Percentiles rank a stretch among this genome's conserved stretches.
Evolutionary conservation across 2,797 vertebrate genomes (phyloP).

Genomic region (Antennarius maculatus): DNA sequence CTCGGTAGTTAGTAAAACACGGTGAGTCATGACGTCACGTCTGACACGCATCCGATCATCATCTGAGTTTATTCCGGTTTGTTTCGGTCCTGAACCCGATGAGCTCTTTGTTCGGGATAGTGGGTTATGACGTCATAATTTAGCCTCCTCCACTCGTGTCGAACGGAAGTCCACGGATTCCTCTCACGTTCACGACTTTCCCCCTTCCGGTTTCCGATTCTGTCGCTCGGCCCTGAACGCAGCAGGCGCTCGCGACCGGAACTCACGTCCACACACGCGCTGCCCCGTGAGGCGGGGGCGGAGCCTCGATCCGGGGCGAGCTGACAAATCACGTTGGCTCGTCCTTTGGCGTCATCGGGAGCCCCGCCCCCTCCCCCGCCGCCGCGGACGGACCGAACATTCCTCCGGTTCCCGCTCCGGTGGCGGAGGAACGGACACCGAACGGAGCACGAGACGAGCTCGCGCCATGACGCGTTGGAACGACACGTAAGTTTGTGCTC

Average conservation of each 20-base stretch:
- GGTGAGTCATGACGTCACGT: too few relatives aligned
- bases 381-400: conserved; percentile 42
- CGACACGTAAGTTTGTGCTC: conserved; percentile 45
- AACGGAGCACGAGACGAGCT: conserved; percentile 32
- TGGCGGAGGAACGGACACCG: conserved; percentile 25
- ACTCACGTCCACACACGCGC: conserved; percentile 70
- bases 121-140: too few relatives aligned
- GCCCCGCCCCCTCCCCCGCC: conserved; percentile 14
- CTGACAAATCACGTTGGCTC: conserved; percentile 41
- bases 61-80: too few relatives aligned
- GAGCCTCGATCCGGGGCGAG: conserved; percentile 17
- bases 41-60: too few relatives aligned
- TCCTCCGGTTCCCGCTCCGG: conserved; percentile 50
- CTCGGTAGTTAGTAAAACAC: too few relatives aligned
- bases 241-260: conserved; percentile 23
- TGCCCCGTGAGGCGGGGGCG: conserved; percentile 74
- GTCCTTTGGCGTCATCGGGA: not conserved
- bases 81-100: too few relatives aligned
- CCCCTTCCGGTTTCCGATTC: not conserved
- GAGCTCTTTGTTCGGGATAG: too few relatives aligned
- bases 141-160: too few relatives aligned
- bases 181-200: too few relatives aligned
- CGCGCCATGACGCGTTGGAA: conserved; percentile 43
- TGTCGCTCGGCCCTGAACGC: conserved; percentile 34
- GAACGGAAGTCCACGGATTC: too few relatives aligned